Percentiles rank a stretch among this genome's conserved stretches.
These are phyloP conservation scores for Temnothorax rugatulus DNA, from an alignment of 2,888 invertebrate species.

Conservation along the genomic window DNA sequence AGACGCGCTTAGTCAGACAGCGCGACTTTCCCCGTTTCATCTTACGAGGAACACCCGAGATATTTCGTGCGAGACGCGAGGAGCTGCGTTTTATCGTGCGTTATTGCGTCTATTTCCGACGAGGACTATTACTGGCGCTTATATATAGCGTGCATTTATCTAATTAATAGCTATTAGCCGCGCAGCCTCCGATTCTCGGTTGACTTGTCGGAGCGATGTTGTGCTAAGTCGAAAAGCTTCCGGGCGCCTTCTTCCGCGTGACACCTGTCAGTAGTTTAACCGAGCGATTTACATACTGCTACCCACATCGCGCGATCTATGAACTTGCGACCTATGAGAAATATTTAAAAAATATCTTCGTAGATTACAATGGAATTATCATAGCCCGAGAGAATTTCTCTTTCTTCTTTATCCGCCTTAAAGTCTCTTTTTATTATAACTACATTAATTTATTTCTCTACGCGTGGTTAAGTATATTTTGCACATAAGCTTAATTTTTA, in stretches of 20 bases:
- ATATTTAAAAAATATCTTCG: background rate
- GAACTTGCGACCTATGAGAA: background rate
- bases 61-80: conserved; percentile 27
- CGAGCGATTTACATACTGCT: conserved; percentile 16
- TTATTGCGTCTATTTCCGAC: conserved; percentile 78
- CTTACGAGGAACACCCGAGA: conserved; percentile 7
- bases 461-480: background rate
- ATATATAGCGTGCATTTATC: conserved; percentile 82
- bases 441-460: background rate
- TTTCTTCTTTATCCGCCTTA: background rate
- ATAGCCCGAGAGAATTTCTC: background rate
- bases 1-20: conserved; percentile 30
- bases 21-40: conserved; percentile 8
- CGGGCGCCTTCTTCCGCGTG: conserved; percentile 54
- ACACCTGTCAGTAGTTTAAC: conserved; percentile 58
- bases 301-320: background rate
- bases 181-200: conserved; percentile 48
- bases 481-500: background rate
- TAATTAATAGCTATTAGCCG: conserved; percentile 85
- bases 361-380: background rate
- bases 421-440: background rate
- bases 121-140: conserved; percentile 80
- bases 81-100: conserved; percentile 47
- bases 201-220: conserved; percentile 55
- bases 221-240: conserved; percentile 62